Evolutionary conservation across 2,888 invertebrate genomes (phyloP).

Genomic region (Clitarchus hookeri): DNA sequence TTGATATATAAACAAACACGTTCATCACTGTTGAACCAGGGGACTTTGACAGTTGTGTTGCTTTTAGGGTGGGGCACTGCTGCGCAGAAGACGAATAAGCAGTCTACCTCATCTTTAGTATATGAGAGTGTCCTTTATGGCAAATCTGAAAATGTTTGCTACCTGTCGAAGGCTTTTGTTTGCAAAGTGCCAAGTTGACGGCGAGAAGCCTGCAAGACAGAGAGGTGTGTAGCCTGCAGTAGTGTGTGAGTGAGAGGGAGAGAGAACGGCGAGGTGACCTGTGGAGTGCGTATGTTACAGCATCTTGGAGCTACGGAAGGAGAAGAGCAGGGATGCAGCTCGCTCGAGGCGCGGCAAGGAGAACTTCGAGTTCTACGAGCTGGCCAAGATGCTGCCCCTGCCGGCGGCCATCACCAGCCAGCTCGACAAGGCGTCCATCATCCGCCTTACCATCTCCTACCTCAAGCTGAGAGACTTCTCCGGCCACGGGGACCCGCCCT

Average conservation of each 20-base stretch:
- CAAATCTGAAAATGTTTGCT: too few relatives aligned
- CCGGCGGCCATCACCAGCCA: conserved; percentile 92
- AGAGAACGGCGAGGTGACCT: background rate
- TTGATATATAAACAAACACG: too few relatives aligned
- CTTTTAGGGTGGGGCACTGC: too few relatives aligned
- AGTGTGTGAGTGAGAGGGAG: background rate
- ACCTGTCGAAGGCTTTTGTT: too few relatives aligned
- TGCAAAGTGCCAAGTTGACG: too few relatives aligned
- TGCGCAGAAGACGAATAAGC: too few relatives aligned
- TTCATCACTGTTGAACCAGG: too few relatives aligned
- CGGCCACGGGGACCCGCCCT: conserved; percentile 94
- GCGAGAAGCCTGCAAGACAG: too few relatives aligned
- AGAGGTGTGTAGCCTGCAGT: too few relatives aligned
- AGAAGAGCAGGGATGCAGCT: conserved; percentile 92
- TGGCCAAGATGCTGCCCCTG: conserved; percentile 91
- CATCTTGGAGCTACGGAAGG: conserved; percentile 90
- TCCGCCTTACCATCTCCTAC: conserved; percentile 94
- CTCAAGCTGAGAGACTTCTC: conserved; percentile 94
- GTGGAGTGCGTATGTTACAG: conserved; percentile 62
- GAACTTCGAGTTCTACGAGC: conserved; percentile 95
- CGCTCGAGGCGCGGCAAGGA: conserved; percentile 90
- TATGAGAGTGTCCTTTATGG: too few relatives aligned
- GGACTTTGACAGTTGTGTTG: too few relatives aligned
- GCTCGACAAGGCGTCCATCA: conserved; percentile 94
- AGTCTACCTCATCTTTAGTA: too few relatives aligned